Conservation (phyloP, 2,113 vertebrate genomes). For the Pseudorhombus dupliciocellatus region DNA sequence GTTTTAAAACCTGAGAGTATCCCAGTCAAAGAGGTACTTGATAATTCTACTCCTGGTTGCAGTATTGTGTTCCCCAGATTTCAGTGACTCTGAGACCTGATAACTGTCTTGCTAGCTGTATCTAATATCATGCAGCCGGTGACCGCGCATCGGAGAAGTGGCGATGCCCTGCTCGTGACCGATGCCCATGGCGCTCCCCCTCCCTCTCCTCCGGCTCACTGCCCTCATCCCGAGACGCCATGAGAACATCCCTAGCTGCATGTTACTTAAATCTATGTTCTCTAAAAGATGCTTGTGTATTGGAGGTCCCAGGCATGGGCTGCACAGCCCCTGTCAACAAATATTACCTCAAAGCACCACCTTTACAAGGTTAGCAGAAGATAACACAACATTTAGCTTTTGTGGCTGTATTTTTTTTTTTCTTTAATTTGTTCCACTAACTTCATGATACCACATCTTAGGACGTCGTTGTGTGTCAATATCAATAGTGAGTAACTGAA, state of each 20-base stretch:
- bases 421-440: constrained; percentile 50
- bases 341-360: constrained; percentile 65
- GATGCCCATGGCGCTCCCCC: constrained; percentile 65
- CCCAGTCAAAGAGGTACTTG: background rate
- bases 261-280: constrained; percentile 52
- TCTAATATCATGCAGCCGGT: constrained; percentile 76
- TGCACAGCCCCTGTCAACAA: constrained; percentile 82
- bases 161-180: constrained; percentile 76
- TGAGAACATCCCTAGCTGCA: constrained; percentile 64
- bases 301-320: constrained; percentile 81
- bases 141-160: constrained; percentile 68
- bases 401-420: constrained; percentile 47
- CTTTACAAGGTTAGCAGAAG: constrained; percentile 69
- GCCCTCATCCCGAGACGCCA: constrained; percentile 56
- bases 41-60: constrained; percentile 22
- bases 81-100: constrained; percentile 55
- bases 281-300: constrained; percentile 67
- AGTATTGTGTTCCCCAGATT: constrained; percentile 60
- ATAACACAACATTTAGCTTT: constrained; percentile 68
- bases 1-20: constrained; percentile 6
- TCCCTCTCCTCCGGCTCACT: constrained; percentile 17
- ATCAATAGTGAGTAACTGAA: constrained; percentile 74
- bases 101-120: constrained; percentile 75
- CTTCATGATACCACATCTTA: constrained; percentile 73
- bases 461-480: constrained; percentile 70